Percentiles rank a stretch among this genome's conserved stretches.
Conservation (phyloP, 1,140 invertebrate genomes). For the Cotesia vestalis region DNA sequence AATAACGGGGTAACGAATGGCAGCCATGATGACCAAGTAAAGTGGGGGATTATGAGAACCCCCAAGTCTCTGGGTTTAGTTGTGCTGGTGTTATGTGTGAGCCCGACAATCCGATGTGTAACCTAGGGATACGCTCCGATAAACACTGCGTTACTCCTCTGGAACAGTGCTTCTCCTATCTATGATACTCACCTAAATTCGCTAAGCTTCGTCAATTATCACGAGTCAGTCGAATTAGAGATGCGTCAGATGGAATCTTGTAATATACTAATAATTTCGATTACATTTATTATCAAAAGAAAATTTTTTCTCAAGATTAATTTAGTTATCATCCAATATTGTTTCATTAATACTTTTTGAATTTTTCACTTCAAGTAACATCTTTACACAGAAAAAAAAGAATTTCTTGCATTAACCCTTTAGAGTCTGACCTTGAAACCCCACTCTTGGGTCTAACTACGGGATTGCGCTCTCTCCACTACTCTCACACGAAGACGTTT, state of each 20-base stretch:
- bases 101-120: constrained; percentile 29
- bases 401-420: too few relatives aligned
- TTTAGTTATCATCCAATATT: too few relatives aligned
- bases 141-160: constrained; percentile 59
- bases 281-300: not conserved
- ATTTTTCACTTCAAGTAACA: too few relatives aligned
- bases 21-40: constrained; percentile 46
- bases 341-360: too few relatives aligned
- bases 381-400: too few relatives aligned
- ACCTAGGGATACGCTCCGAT: constrained; percentile 54
- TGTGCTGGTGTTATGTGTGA: constrained; percentile 11
- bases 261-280: not conserved
- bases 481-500: too few relatives aligned
- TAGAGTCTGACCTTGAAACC: too few relatives aligned
- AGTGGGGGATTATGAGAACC: constrained; percentile 51
- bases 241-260: not conserved
- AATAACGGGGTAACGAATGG: constrained; percentile 47
- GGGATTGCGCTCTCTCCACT: too few relatives aligned
- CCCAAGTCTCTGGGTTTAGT: constrained; percentile 39
- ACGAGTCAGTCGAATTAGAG: constrained; percentile 46
- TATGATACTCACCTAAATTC: constrained; percentile 40
- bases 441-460: too few relatives aligned
- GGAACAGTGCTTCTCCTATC: constrained; percentile 48
- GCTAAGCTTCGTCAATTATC: constrained; percentile 50
- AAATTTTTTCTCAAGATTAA: too few relatives aligned